These are phyloP conservation scores for Apomyelois bistriatella DNA, from an alignment of 2,888 invertebrate species.

Conservation along the genomic window DNA sequence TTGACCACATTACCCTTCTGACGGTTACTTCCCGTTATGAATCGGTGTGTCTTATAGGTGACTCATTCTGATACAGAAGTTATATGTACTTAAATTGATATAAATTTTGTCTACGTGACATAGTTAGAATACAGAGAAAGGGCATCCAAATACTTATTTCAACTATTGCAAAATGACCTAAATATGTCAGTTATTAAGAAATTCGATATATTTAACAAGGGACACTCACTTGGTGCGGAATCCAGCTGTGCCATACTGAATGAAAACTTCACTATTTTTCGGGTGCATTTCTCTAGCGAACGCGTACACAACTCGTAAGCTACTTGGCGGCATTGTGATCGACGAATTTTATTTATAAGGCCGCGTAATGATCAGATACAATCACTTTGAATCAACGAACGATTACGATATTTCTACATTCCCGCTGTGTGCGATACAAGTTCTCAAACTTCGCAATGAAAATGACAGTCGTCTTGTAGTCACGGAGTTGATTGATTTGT, in stretches of 20 bases:
- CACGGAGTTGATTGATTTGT: constrained; percentile 25
- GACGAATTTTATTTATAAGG: constrained; percentile 69
- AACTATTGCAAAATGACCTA: constrained; percentile 32
- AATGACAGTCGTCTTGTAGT: too few relatives aligned
- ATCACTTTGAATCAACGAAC: constrained; percentile 75
- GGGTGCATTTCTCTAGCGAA: constrained; percentile 89
- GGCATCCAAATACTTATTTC: constrained; percentile 30
- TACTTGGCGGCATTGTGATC: constrained; percentile 77
- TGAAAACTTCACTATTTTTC: constrained; percentile 82
- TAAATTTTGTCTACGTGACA: constrained; percentile 49
- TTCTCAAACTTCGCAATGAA: constrained; percentile 25
- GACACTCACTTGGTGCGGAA: constrained; percentile 88
- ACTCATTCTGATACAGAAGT: constrained; percentile 42
- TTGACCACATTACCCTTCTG: constrained; percentile 53
- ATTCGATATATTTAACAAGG: constrained; percentile 30
- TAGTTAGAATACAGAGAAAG: constrained; percentile 36
- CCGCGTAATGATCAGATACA: constrained; percentile 60
- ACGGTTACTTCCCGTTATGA: constrained; percentile 69
- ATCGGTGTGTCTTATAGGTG: constrained; percentile 51
- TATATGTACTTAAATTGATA: constrained; percentile 13
- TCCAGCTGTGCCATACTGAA: constrained; percentile 92
- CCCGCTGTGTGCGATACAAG: constrained; percentile 61
- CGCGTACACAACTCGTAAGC: constrained; percentile 85
- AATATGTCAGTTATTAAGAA: constrained; percentile 27
- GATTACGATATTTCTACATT: constrained; percentile 61